Evolutionary conservation across 2,113 vertebrate species (phyloP).

Genomic region (Sylvia atricapilla): DNA sequence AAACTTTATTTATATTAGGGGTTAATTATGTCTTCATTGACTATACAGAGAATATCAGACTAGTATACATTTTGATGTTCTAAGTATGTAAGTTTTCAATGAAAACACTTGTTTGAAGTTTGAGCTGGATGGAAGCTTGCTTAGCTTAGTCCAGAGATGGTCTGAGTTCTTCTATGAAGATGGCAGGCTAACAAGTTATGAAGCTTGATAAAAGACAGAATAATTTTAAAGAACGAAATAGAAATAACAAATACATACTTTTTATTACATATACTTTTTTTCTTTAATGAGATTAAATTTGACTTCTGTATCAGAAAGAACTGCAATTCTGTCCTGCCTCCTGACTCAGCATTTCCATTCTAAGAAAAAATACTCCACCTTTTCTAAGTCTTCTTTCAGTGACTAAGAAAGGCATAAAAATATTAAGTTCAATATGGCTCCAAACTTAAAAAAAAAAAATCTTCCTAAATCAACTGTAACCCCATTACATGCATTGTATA

Average conservation of each 20-base stretch:
- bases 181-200: neutral
- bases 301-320: neutral
- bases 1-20: neutral
- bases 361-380: neutral
- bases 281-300: neutral
- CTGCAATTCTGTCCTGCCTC: neutral
- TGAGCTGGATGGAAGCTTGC: neutral
- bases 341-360: neutral
- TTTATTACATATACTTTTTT: neutral
- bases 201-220: neutral
- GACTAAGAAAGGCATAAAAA: neutral
- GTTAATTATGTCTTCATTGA: neutral
- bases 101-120: neutral
- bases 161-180: neutral
- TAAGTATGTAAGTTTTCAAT: neutral
- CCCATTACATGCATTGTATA: conserved; percentile 6
- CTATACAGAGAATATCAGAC: neutral
- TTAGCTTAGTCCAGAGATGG: neutral
- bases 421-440: neutral
- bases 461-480: neutral
- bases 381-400: neutral
- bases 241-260: neutral
- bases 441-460: conserved; percentile 3
- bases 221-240: neutral
- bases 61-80: neutral